Evolutionary conservation across 1,140 invertebrate genomes (phyloP), one percentile per base, ranked within the genome.

Genomic region (Drosophila funebris): DNA sequence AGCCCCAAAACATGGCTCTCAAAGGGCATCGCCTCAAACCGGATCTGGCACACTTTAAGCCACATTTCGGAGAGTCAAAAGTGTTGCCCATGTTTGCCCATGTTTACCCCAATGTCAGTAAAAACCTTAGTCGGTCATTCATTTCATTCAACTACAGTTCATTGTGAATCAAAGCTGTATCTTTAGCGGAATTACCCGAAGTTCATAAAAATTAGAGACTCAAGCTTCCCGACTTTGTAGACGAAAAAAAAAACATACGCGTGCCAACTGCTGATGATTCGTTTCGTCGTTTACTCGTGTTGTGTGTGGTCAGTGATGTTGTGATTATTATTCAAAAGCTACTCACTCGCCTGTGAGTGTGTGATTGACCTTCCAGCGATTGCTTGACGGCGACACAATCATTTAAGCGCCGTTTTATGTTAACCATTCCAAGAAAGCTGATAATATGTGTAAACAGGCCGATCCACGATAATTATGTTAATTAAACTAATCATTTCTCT

Each of bases 401-500:
- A 52, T 31, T 52, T 52, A 52, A 52, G 63, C n/a, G 22, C 18
- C 46, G 31, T 88, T 79, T 88, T 83, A 83, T 83, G 84, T 83
- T 88, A 83, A 88, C 48, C 58, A 77, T 88, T 88, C 79, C 83
- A 89, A 77, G 83, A 88, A 88, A 88, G 84, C 76, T 79, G 76
- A 75, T 81, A 78, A 82, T 78, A 69, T 43, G 53, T 41, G 27
- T 24, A 56, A 70, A 60, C 24, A 24, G 74, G 54, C 36, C 56
- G 60, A 67, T 56, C 50, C 48, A 50, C 39, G 71, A 53, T 82
- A 76, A 87, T 88, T 87, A 87, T 87, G 83, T 64, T 88, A 87
- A 87, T 88, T 76, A 44, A 1, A 33, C 31, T 36, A 67, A 80
- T 68, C 62, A 70, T 64, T 67, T 52, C 27, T 46, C 27, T 63